Conservation (phyloP, 2,797 vertebrate species). For the Neosilurus hyrtlii region DNA sequence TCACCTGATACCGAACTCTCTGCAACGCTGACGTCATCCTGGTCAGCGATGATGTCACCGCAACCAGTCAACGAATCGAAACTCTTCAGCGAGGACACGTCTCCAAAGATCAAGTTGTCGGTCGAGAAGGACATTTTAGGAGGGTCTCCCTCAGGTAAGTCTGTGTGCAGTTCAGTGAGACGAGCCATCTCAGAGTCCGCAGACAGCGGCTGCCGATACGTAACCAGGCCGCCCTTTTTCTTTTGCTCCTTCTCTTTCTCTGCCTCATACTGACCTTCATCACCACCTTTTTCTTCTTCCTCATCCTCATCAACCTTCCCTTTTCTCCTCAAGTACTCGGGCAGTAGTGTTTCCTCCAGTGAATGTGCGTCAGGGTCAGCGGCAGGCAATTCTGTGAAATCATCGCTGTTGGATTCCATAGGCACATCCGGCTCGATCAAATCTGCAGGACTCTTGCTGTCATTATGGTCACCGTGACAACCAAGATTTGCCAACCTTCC, state of each 20-base stretch:
- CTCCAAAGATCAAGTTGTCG: constrained; percentile 82
- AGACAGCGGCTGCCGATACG: constrained; percentile 54
- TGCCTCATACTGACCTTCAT: constrained; percentile 44
- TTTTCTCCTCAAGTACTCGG: constrained; percentile 56
- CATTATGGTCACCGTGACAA: constrained; percentile 44
- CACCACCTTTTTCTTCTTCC: neutral
- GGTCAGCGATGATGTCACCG: constrained; percentile 95
- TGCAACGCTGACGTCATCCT: constrained; percentile 87
- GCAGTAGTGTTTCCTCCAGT: constrained; percentile 45
- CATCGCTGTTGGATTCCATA: constrained; percentile 61
- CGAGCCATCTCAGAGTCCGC: constrained; percentile 60
- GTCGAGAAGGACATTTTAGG: constrained; percentile 69
- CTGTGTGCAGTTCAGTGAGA: constrained; percentile 64
- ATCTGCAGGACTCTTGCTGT: constrained; percentile 64
- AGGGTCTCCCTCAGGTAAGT: constrained; percentile 58
- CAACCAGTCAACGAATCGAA: constrained; percentile 96
- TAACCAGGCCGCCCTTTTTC: constrained; percentile 39
- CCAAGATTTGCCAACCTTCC: constrained; percentile 54
- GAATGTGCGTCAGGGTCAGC: constrained; percentile 63
- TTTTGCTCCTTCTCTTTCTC: constrained; percentile 42
- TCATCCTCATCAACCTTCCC: constrained; percentile 50
- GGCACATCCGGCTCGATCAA: constrained; percentile 71
- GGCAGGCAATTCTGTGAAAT: constrained; percentile 37
- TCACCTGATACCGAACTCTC: constrained; percentile 86
- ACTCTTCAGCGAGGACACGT: constrained; percentile 93